Evolutionary conservation across 2,888 invertebrate genomes (phyloP), one percentile per base, ranked within the genome.

Genomic region (Terebella lapidaria): DNA sequence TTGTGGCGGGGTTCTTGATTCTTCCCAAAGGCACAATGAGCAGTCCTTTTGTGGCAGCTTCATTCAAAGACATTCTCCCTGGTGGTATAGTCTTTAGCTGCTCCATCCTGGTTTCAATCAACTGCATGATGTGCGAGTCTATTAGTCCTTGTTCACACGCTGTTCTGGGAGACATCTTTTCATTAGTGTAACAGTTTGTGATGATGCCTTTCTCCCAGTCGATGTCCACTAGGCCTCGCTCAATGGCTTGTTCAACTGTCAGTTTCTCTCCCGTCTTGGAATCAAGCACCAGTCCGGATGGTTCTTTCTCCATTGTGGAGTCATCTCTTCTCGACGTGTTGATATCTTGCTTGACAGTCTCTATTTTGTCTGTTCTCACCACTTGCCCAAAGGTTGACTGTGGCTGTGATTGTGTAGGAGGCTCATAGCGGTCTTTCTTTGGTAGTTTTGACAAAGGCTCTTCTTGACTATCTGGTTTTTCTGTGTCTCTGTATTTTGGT

Each of bases 131-230:
- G 58, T 68, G 66, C 1, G 93, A 90, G 74, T 94, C 94, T 78
- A 88, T 88, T 56, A 95, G 86, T 77, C 94, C 93, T 73, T 89
- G 86, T 76, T 92, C 91, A 72, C 95, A 92, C 28, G 94, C 94
- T 84, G 94, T 92, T 66, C 92, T 81, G 65, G 96, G 84, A 20
- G 93, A 91, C 52, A 95, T 85, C 76, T 89, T 87, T 68, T 78
- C 79, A 35, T 81, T 80, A 28, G 82, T 83, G 87, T 89, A 84
- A 67, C 83, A 81, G 72, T 91, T 89, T 54, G 86, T 86, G 72
- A 92, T 60, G 25, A 59, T 58, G 20, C 69, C 69, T 1, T 54
- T 61, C 15, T 56, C 58, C 69, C 69, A 69, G 64, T 69, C 58
- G 10, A 63, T 63, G 27, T 58, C 93, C 42, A 88, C 85, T 56